Evolutionary conservation across 2,113 vertebrate genomes (phyloP).

Genomic region (Anoura caudifer): DNA sequence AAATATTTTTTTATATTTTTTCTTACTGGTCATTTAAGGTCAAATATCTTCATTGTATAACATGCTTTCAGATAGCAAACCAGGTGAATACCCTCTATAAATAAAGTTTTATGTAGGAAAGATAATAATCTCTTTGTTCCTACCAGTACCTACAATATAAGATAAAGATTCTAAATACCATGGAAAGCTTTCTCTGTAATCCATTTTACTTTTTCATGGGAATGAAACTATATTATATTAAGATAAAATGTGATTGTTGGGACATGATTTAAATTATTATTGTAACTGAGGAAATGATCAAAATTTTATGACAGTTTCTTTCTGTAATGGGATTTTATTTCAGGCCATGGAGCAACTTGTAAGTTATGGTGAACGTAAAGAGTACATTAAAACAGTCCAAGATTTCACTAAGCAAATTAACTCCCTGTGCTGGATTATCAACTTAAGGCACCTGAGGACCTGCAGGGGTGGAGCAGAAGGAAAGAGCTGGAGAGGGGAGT

Average conservation of each 20-base stretch:
- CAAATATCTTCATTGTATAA: neutral
- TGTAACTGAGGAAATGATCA: neutral
- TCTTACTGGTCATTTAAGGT: neutral
- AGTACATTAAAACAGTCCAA: neutral
- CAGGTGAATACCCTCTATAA: neutral
- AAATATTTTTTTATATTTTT: neutral
- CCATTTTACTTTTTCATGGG: neutral
- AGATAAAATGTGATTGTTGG: neutral
- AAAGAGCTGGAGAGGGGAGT: neutral
- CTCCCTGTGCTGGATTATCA: neutral
- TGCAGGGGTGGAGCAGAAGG: neutral
- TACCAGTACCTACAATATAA: neutral
- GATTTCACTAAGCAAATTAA: neutral
- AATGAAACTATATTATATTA: neutral
- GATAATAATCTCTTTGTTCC: neutral
- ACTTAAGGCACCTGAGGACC: neutral
- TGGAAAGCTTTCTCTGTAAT: neutral
- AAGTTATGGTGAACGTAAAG: neutral
- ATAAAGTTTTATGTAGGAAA: neutral
- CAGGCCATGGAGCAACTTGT: neutral
- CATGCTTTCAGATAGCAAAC: neutral
- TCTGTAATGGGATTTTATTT: neutral
- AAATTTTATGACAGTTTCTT: neutral
- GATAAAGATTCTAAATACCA: neutral
- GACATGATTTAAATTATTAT: neutral